Base-by-base conservation (phyloP, 1,140 invertebrate species). In the Drosophila mojavensis region DNA sequence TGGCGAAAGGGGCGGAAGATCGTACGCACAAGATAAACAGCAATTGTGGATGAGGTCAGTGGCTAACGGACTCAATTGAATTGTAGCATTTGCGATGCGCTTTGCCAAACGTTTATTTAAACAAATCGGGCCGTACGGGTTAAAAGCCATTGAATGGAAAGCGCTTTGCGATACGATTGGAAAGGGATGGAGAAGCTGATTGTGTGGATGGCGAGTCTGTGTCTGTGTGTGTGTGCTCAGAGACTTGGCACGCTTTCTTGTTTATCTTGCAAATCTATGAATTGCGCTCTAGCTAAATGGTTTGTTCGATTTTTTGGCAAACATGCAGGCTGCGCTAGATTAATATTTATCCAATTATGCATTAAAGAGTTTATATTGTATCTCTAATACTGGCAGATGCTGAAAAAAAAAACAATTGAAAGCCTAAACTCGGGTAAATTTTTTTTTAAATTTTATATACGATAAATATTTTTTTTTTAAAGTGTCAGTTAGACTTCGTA, bases 21-120 rank as follows among this genome's bases (percentile, higher is more conserved):
- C 74, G 47, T 55, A 79, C 60, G 74, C 75, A 68, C 60, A 63
- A 77, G 77, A 79, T 79, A 79, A 79, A 77, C 74, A 77, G 59
- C 58, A 63, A 36, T 24, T 65, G 67, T 59, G 24, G 54, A 50
- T 17, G 17, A 55, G 43, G 54, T 51, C 47, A 56, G 53, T 66
- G 6, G 17, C 41, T 24, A 77, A 69, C 10, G 60, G 33, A 43
- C 54, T 56, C 67, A 76, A 79, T 79, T 77, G 59, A 77, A 73
- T 47, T 69, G 63, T 59, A 62, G 61, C 60, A 79, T 73, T 79
- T 73, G 69, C 74, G 24, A 77, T 61, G 56, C 56, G 61, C 36
- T 65, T 59, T 39, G 50, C 36, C 30, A 43, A 75, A 62, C 69
- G 76, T 63, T 67, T 75, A 75, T 62, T 75, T 60, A 75, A 70